These are phyloP conservation scores for Pantala flavescens DNA, from an alignment of 1,140 invertebrate genomes.

Conservation along the genomic window DNA sequence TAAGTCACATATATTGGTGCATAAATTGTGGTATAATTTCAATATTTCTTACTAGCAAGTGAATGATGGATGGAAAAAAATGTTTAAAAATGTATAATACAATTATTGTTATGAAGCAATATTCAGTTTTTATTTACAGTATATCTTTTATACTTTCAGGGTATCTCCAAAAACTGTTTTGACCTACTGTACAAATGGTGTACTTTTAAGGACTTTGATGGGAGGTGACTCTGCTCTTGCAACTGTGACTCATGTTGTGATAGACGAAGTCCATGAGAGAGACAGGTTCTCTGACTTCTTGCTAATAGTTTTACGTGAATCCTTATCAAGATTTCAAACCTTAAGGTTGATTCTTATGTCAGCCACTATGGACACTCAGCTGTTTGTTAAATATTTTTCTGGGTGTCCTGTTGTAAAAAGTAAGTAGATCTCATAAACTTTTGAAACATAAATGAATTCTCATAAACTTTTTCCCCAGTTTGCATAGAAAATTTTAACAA, in stretches of 20 bases:
- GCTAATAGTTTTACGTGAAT: constrained; percentile 70
- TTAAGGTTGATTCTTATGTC: constrained; percentile 88
- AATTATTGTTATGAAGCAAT: no score
- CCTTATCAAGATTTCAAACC: constrained; percentile 55
- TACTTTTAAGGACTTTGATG: constrained; percentile 78
- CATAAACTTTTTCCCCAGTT: background rate
- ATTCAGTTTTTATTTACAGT: background rate
- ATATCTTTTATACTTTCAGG: constrained; percentile 34
- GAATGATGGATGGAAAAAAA: no score
- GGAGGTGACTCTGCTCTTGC: constrained; percentile 52
- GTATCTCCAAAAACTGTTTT: constrained; percentile 69
- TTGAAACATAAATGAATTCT: background rate
- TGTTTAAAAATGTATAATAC: no score
- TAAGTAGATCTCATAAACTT: no score
- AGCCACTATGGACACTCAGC: constrained; percentile 73
- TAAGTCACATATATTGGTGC: no score
- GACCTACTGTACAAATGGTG: constrained; percentile 86
- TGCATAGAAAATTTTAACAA: background rate
- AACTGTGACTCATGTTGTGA: constrained; percentile 71
- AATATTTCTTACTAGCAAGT: no score
- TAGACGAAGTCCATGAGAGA: constrained; percentile 93
- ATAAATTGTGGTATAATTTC: no score
- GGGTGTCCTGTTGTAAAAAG: constrained; percentile 57
- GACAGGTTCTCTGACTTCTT: constrained; percentile 90
- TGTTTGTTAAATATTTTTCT: constrained; percentile 76